phyloP scores from a whole-genome alignment of 2,113 vertebrate genomes.

The Oreamnos americanus region DNA sequence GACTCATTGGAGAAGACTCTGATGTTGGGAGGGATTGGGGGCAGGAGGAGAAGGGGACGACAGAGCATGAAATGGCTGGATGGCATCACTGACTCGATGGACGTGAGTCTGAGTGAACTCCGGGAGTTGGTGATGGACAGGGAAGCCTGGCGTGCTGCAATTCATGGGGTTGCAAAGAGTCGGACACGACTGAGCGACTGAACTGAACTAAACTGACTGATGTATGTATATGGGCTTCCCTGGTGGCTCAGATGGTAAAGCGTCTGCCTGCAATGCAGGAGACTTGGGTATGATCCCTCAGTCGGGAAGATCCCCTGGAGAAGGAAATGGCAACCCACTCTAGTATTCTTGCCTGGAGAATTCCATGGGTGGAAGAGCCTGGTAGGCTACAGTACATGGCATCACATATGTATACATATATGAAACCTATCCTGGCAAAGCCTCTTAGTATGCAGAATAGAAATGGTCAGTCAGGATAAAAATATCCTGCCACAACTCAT shows the following conservation, averaged over 20 bases:
- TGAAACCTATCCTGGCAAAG: not conserved
- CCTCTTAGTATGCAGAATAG: not conserved
- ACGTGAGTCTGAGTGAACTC: too few relatives aligned
- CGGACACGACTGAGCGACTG: too few relatives aligned
- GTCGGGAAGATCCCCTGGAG: not conserved
- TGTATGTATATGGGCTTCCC: not conserved
- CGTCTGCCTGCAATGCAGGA: accelerated
- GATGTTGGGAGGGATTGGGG: too few relatives aligned
- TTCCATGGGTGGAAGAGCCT: not conserved
- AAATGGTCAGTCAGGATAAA: not conserved
- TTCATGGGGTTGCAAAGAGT: too few relatives aligned
- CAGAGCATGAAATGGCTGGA: too few relatives aligned
- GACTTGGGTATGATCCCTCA: not conserved
- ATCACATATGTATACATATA: not conserved
- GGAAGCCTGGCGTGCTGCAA: too few relatives aligned
- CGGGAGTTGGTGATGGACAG: too few relatives aligned
- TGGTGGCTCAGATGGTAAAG: not conserved
- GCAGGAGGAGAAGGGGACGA: too few relatives aligned
- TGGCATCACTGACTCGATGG: too few relatives aligned
- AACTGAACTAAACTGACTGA: too few relatives aligned
- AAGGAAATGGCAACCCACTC: not conserved
- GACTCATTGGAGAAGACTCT: too few relatives aligned
- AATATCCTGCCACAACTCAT: not conserved
- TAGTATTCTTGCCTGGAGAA: not conserved
- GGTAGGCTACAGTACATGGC: not conserved